Conservation (phyloP, 2,113 vertebrate genomes). For the Odocoileus virginianus region DNA sequence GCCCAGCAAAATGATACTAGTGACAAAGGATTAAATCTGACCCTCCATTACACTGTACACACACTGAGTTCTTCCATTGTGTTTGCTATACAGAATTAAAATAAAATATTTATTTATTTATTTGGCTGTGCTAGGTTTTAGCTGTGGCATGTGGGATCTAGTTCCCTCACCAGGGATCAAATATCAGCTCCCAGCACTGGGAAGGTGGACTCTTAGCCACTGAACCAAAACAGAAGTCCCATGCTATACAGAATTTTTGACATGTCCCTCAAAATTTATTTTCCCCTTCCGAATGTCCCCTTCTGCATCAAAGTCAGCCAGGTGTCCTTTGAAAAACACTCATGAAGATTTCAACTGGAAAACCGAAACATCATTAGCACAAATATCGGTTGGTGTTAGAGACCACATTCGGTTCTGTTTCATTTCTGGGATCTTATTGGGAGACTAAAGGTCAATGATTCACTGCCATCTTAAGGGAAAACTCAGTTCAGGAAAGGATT, state of each 20-base stretch:
- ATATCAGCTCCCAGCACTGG: neutral
- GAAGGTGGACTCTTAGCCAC: neutral
- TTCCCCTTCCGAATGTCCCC: neutral
- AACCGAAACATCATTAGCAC: neutral
- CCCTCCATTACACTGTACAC: conserved; percentile 32
- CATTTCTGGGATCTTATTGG: neutral
- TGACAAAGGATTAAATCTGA: conserved; percentile 62
- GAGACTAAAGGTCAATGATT: neutral
- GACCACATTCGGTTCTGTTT: neutral
- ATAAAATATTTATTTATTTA: neutral
- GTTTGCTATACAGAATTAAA: neutral
- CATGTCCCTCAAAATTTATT: neutral
- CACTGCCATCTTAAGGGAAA: neutral
- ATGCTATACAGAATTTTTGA: neutral
- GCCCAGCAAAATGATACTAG: conserved; percentile 70
- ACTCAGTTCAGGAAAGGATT: neutral
- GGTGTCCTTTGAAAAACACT: neutral
- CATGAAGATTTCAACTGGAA: neutral
- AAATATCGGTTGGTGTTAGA: neutral
- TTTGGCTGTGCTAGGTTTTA: neutral
- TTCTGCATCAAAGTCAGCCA: neutral
- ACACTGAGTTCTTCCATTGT: neutral
- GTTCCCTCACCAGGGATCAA: neutral
- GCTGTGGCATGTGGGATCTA: neutral
- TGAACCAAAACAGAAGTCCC: neutral